A percentile compares a stretch with the other conserved stretches of the same genome.
These are phyloP conservation scores for Triplophysa dalaica DNA, from an alignment of 2,113 vertebrate genomes.

Conservation along the genomic window DNA sequence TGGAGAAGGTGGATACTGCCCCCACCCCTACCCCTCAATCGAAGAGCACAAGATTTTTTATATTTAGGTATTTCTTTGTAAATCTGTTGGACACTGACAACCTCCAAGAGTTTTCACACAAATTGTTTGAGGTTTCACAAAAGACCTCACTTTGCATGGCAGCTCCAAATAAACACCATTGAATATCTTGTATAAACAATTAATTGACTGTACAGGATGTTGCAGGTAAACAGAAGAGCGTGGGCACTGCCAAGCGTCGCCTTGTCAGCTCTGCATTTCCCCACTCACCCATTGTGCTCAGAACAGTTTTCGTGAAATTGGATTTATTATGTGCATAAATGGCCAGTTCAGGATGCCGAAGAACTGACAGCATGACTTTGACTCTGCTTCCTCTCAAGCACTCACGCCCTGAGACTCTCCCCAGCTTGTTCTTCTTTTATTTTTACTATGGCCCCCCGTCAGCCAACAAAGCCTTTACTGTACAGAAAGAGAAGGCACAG, in stretches of 20 bases:
- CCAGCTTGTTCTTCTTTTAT: slow-evolving; percentile 24
- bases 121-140: slow-evolving; percentile 49
- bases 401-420: slow-evolving; percentile 20
- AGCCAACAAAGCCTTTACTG: slow-evolving; percentile 59
- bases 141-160: slow-evolving; percentile 55
- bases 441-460: slow-evolving; percentile 39
- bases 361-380: slow-evolving; percentile 57
- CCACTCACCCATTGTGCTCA: slow-evolving; percentile 43
- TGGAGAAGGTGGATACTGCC: slow-evolving; percentile 30
- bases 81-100: slow-evolving; percentile 61
- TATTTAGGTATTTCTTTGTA: slow-evolving; percentile 62
- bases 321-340: slow-evolving; percentile 54
- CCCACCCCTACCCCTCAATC: slow-evolving; percentile 58
- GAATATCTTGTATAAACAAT: slow-evolving; percentile 13
- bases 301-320: slow-evolving; percentile 41
- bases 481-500: slow-evolving; percentile 51
- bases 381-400: slow-evolving; percentile 40
- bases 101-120: slow-evolving; percentile 66
- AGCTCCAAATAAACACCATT: slow-evolving; percentile 47
- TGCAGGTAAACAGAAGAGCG: background rate
- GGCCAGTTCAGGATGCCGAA: slow-evolving; percentile 63
- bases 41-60: slow-evolving; percentile 74
- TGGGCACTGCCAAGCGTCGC: background rate
- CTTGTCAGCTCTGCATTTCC: slow-evolving; percentile 12
- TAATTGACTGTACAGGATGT: slow-evolving; percentile 46